These are phyloP conservation scores for Eunapius fragilis DNA, from an alignment of 37 sponge, comb jelly and placozoan species.

Conservation along the genomic window DNA sequence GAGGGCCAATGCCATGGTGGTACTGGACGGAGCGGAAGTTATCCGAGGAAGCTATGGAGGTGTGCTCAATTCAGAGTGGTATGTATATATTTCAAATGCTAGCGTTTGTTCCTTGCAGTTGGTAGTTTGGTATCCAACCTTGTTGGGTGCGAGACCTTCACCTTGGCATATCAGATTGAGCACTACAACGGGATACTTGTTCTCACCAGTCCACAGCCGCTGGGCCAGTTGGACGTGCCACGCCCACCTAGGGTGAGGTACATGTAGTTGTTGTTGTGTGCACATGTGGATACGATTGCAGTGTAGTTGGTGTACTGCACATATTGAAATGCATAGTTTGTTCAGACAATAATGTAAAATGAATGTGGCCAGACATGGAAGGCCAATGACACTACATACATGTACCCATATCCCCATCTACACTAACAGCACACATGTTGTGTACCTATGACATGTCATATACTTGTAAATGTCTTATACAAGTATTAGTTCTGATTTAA, in stretches of 20 bases:
- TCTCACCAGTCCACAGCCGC: conserved; percentile 19
- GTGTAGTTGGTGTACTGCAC: background rate
- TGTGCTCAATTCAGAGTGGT: conserved; percentile 5
- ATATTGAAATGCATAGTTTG: too few species aligned
- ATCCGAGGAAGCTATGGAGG: conserved; percentile 38
- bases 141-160: conserved; percentile 47
- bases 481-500: background rate
- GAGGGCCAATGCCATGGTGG: conserved; percentile 65
- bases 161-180: conserved; percentile 44
- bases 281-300: too few species aligned
- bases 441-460: too few species aligned
- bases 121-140: conserved; percentile 21
- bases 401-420: too few species aligned
- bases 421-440: too few species aligned
- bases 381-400: too few species aligned
- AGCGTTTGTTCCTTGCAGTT: background rate
- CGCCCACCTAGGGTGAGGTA: conserved; percentile 48
- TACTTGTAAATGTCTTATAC: background rate
- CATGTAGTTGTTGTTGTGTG: background rate
- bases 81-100: background rate
- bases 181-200: conserved; percentile 35
- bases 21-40: conserved; percentile 60
- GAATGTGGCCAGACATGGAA: too few species aligned
- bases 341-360: too few species aligned
- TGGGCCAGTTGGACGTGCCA: conserved; percentile 37